These are phyloP conservation scores for Drosophila nasuta DNA, from an alignment of 1,140 invertebrate genomes.

Conservation along the genomic window DNA sequence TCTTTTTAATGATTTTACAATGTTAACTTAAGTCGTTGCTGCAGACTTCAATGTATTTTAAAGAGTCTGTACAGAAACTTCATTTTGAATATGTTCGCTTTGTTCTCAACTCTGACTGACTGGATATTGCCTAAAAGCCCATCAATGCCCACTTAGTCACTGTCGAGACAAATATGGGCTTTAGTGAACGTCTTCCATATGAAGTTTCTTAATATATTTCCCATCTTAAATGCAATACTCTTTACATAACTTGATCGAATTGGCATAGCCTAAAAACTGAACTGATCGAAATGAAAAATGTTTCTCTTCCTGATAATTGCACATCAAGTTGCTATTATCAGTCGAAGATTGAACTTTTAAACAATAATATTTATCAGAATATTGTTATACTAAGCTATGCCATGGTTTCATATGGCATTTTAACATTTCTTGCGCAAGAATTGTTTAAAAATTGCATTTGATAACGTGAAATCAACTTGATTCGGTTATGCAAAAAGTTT, in stretches of 20 bases:
- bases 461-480: slow-evolving; percentile 21
- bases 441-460: slow-evolving; percentile 39
- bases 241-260: slow-evolving; percentile 34
- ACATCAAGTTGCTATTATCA: slow-evolving; percentile 47
- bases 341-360: slow-evolving; percentile 68
- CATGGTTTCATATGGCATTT: slow-evolving; percentile 36
- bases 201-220: slow-evolving; percentile 42
- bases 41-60: slow-evolving; percentile 43
- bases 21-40: slow-evolving; percentile 26
- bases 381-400: slow-evolving; percentile 69
- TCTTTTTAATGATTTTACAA: slow-evolving; percentile 50
- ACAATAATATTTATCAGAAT: slow-evolving; percentile 67
- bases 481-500: slow-evolving; percentile 1
- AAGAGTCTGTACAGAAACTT: slow-evolving; percentile 30
- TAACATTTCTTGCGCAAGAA: slow-evolving; percentile 63
- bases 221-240: not conserved
- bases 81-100: slow-evolving; percentile 35
- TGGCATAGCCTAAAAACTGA: slow-evolving; percentile 71
- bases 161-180: slow-evolving; percentile 56
- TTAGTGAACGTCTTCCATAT: slow-evolving; percentile 44
- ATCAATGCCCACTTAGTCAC: slow-evolving; percentile 31
- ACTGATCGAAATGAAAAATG: slow-evolving; percentile 76
- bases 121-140: slow-evolving; percentile 67
- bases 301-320: slow-evolving; percentile 63
- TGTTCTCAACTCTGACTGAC: slow-evolving; percentile 47